A percentile compares a stretch with the other conserved stretches of the same genome.
Conservation (phyloP, 2,888 invertebrate species). For the Omphaloscelis lunosa region DNA sequence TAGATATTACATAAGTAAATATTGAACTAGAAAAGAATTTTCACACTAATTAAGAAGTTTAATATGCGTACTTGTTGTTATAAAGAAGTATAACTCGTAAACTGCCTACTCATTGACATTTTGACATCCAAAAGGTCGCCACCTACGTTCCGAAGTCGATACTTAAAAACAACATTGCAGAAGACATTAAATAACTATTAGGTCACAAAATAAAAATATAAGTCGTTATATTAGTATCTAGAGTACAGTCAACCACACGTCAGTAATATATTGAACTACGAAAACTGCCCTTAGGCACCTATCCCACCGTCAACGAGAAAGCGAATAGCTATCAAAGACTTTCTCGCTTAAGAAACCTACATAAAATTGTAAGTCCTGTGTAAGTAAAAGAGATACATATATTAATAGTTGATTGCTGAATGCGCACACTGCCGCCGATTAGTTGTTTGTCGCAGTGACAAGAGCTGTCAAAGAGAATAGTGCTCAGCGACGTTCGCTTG, state of each 20-base stretch:
- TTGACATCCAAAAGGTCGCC: not conserved
- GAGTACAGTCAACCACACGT: not conserved
- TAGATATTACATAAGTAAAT: no score
- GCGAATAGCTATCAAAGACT: no score
- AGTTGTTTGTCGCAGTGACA: no score
- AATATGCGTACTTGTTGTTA: not conserved
- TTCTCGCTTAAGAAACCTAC: no score
- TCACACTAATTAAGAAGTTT: not conserved
- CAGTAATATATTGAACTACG: not conserved
- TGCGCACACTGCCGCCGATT: no score
- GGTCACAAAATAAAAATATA: not conserved
- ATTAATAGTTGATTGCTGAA: no score
- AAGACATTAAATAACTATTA: not conserved
- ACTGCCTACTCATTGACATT: constrained; percentile 5
- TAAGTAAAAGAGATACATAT: no score
- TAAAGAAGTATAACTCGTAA: not conserved
- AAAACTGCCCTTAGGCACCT: not conserved
- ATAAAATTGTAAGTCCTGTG: no score
- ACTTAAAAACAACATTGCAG: not conserved
- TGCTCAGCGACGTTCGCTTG: no score
- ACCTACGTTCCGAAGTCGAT: not conserved
- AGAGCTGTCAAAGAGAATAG: no score
- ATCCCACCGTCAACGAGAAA: no score
- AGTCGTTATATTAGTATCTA: not conserved
- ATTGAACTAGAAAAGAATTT: not conserved